Percentiles rank a stretch among this genome's conserved stretches.
Evolutionary conservation across 2,797 vertebrate genomes (phyloP).

Genomic region (Borostomias antarcticus): DNA sequence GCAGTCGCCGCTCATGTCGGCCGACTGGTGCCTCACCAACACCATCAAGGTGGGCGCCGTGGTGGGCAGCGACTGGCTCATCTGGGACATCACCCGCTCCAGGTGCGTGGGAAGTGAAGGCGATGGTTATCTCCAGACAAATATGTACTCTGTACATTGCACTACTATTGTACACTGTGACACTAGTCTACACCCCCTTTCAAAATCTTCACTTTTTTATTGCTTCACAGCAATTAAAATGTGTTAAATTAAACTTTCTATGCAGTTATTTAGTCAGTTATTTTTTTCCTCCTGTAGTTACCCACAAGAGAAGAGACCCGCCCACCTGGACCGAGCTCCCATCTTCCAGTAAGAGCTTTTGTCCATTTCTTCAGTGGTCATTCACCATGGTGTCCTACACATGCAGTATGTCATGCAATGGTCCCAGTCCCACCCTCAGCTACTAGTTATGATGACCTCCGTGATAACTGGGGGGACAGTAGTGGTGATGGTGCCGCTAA

Average conservation of each 20-base stretch:
- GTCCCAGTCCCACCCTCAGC: not conserved
- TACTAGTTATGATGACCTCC: not conserved
- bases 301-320: conserved; percentile 91
- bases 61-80: conserved; percentile 92
- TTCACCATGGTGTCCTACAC: not conserved
- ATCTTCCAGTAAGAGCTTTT: conserved; percentile 84
- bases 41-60: conserved; percentile 94
- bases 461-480: not conserved
- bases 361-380: not conserved
- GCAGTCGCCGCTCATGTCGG: conserved; percentile 89
- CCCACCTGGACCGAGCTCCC: conserved; percentile 87
- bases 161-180: not conserved
- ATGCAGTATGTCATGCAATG: not conserved
- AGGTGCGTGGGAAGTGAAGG: conserved; percentile 76
- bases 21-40: conserved; percentile 95
- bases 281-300: conserved; percentile 84
- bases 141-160: not conserved
- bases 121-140: not conserved
- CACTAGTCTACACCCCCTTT: too few species aligned
- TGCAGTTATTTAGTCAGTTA: conserved; percentile 10
- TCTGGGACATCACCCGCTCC: conserved; percentile 95
- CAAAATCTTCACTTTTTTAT: not conserved
- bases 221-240: not conserved
- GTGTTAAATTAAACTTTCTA: conserved; percentile 8
- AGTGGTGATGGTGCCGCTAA: not conserved